Evolutionary conservation across 2,888 invertebrate genomes (phyloP).

Genomic region (Ectobius pallidus): DNA sequence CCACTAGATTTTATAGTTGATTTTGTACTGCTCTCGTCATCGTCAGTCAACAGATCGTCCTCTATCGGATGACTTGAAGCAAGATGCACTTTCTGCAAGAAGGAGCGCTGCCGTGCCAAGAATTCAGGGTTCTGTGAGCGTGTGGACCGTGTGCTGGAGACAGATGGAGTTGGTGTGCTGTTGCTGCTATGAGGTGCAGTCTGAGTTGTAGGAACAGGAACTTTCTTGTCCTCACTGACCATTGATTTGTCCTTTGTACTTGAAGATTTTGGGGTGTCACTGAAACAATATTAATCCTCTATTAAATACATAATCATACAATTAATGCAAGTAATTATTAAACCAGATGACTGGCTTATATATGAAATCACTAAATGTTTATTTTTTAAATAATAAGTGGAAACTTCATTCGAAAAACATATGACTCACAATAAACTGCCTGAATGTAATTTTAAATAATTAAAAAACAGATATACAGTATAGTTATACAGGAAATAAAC

Average conservation of each 20-base stretch:
- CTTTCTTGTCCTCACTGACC: background rate
- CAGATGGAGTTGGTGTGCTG: background rate
- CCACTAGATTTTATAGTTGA: conserved; percentile 10
- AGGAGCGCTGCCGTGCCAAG: conserved; percentile 65
- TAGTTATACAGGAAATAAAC: no score
- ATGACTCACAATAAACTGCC: no score
- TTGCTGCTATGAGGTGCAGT: background rate
- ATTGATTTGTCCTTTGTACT: background rate
- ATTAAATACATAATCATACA: no score
- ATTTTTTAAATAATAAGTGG: no score
- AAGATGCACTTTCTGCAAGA: conserved; percentile 60
- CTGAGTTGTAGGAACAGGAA: background rate
- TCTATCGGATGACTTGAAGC: conserved; percentile 1
- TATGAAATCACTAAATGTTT: no score
- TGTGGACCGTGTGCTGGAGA: conserved; percentile 56
- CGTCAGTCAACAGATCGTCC: conserved; percentile 15
- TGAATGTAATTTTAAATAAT: no score
- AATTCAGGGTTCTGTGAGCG: conserved; percentile 69
- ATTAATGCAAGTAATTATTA: no score
- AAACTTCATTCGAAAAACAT: no score
- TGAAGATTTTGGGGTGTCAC: background rate
- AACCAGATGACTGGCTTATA: no score
- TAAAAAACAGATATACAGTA: no score
- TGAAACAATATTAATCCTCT: background rate
- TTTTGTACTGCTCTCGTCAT: background rate